Percentiles rank a stretch among this genome's conserved stretches.
Evolutionary conservation across 2,113 vertebrate species (phyloP).

Genomic region (Amblyornis subalaris): DNA sequence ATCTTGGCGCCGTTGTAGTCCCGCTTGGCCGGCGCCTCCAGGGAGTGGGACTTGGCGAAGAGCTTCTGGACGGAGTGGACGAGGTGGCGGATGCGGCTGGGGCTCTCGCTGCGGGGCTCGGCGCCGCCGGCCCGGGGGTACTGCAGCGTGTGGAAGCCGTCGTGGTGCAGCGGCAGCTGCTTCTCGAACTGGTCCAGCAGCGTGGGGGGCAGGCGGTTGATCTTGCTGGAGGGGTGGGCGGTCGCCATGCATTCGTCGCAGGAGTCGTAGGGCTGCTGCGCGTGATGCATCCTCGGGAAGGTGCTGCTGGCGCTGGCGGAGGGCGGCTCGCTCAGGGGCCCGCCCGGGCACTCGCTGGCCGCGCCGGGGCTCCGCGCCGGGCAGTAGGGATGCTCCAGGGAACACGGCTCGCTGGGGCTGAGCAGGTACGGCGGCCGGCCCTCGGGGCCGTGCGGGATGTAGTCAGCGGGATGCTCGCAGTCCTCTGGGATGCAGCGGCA

Average conservation of each 20-base stretch:
- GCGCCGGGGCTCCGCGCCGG: constrained; percentile 71
- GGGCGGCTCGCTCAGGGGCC: constrained; percentile 82
- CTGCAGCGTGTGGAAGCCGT: constrained; percentile 96
- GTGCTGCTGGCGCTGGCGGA: constrained; percentile 85
- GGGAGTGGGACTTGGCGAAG: constrained; percentile 97
- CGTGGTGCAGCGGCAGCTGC: constrained; percentile 94
- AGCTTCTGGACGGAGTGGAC: constrained; percentile 98
- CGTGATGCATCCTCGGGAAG: constrained; percentile 93
- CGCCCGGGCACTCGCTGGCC: constrained; percentile 67
- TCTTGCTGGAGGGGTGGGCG: constrained; percentile 83
- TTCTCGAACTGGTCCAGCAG: constrained; percentile 96
- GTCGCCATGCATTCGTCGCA: constrained; percentile 92
- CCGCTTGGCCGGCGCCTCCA: constrained; percentile 91
- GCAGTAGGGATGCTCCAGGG: constrained; percentile 83
- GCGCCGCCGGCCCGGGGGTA: constrained; percentile 88
- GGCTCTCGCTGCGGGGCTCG: constrained; percentile 92
- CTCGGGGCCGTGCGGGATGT: constrained; percentile 72
- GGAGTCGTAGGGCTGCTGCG: constrained; percentile 87
- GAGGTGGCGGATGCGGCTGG: constrained; percentile 95
- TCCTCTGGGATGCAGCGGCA: constrained; percentile 88
- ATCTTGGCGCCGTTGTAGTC: constrained; percentile 90
- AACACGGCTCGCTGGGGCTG: constrained; percentile 82
- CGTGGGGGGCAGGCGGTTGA: constrained; percentile 90
- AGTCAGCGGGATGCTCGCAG: constrained; percentile 77
- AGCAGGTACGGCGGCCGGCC: constrained; percentile 64